Evolutionary conservation across 2,113 vertebrate genomes (phyloP), one percentile per base, ranked within the genome.

Genomic region (Daphoenositta chrysoptera): DNA sequence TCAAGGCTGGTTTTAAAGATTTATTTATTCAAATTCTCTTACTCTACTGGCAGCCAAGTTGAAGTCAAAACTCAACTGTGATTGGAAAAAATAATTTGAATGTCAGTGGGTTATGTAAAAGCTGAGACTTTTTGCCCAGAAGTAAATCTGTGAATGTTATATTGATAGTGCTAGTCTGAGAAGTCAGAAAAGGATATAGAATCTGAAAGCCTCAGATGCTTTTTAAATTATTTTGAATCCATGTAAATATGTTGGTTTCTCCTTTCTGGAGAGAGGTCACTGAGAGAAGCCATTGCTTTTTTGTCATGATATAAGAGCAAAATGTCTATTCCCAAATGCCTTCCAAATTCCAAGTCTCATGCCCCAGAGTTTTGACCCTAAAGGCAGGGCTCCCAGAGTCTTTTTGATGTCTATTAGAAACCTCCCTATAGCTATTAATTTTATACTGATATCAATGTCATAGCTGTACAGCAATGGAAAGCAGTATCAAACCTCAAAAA

Each of bases 11-110:
- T 23, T 95, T 87, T n/a, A 72, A 91, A 90, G 86, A 87, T 69
- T 31, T 90, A 93, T 85, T 94, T 94, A 88, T 91, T 95, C 42
- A 77, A 85, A 88, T 72, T 93, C 26, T 89, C 45, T 76, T 80
- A 61, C 7, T 39, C 26, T 60, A 35, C 45, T 77, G 44, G 39
- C 18, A 89, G 93, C 75, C 84, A 94, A 85, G 42, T 37, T 71
- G 45, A 94, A 90, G 71, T 83, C 71, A 94, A 83, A 95, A 73
- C 39, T 83, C 37, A 76, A 47, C 57, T 76, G 26, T 76, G 75
- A 85, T 79, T 80, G 50, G 50, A 88, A 96, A 93, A 85, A 51
- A 89, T 47, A 11, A 54, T 90, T 60, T 90, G 45, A 90, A 91
- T 60, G 19, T 63, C 78, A 85, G 39, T 2, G 5, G 57, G 63